Evolutionary conservation across 2,797 vertebrate species (phyloP), one percentile per base, ranked within the genome.

Genomic region (Megalops cyprinoides): DNA sequence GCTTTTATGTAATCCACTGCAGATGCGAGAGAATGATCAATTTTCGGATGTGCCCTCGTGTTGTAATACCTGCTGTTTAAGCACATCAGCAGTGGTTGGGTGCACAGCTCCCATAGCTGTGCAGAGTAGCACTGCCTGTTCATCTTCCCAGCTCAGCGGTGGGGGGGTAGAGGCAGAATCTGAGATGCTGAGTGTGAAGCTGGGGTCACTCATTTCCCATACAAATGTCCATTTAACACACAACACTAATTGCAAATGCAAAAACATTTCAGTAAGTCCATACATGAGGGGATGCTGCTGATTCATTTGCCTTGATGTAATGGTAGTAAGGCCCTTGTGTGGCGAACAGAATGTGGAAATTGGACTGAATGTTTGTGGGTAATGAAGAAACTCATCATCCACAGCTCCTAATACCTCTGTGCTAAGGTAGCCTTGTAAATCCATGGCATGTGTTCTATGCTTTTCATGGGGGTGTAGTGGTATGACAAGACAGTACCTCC

Each of bases 51-150:
- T 91, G 82, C 91, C 90, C 89, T 93, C 85, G 88, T 89, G 90
- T 91, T 84, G 86, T 90, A 37, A 76, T 93, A 94, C 90, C 92
- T 91, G n/a, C n/a, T 31, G 58, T 8, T 14, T 83, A 62, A 89
- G 94, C 92, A 91, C 92, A 90, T 92, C 91, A 93, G 93, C 92
- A 92, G 89, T 93, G 89, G 93, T 92, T 85, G 92, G 91, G 90
- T 92, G 90, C 91, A 93, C 91, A 90, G 92, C 82, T 93, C 90
- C 91, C 90, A 85, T 93, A 94, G 92, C 92, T 90, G 87, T 92
- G 92, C 91, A 92, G 92, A 92, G 91, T 91, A 93, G 92, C 92
- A 90, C 92, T 91, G 91, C 92, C 92, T 91, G 92, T 93, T 93
- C 91, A 91, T 92, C 90, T 93, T 93, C 88, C 55, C 15, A 15